Evolutionary conservation across 1,140 invertebrate species (phyloP).

Genomic region (Leptestheria dahalacensis): DNA sequence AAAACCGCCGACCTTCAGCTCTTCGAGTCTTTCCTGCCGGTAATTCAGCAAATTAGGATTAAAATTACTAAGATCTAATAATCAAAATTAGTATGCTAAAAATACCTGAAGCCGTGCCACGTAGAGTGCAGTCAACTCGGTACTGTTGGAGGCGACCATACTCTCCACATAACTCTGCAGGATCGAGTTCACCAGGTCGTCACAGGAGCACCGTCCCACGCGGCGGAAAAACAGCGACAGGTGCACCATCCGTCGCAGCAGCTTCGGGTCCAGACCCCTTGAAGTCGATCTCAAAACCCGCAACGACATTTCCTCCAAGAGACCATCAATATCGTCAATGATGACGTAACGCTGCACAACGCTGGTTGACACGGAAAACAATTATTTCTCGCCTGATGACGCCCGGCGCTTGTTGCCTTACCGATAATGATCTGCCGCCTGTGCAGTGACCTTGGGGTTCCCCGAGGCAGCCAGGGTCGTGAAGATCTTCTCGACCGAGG

Average conservation of each 20-base stretch:
- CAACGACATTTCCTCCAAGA: slow-evolving; percentile 42
- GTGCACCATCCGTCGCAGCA: slow-evolving; percentile 67
- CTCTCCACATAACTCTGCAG: slow-evolving; percentile 44
- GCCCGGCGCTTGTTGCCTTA: too few relatives aligned
- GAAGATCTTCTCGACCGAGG: slow-evolving; percentile 13
- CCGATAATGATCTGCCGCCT: slow-evolving; percentile 2
- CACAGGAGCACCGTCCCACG: slow-evolving; percentile 49
- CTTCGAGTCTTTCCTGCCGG: slow-evolving; percentile 52
- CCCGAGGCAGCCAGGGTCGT: not conserved
- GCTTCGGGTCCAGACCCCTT: slow-evolving; percentile 32
- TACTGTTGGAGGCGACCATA: not conserved
- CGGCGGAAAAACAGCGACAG: slow-evolving; percentile 64
- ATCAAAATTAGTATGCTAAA: too few relatives aligned
- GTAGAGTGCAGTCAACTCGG: not conserved
- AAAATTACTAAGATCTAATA: too few relatives aligned
- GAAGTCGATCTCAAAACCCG: slow-evolving; percentile 20
- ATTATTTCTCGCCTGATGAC: too few relatives aligned
- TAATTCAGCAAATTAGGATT: too few relatives aligned
- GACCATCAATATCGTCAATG: slow-evolving; percentile 44
- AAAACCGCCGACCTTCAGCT: slow-evolving; percentile 60
- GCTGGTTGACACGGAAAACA: too few relatives aligned
- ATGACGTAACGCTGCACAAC: slow-evolving; percentile 63
- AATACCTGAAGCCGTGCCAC: not conserved
- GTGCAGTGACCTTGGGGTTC: not conserved
- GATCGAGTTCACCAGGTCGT: slow-evolving; percentile 52